Evolutionary conservation across 2,888 invertebrate species (phyloP).

Genomic region (Oeneis ivallda): DNA sequence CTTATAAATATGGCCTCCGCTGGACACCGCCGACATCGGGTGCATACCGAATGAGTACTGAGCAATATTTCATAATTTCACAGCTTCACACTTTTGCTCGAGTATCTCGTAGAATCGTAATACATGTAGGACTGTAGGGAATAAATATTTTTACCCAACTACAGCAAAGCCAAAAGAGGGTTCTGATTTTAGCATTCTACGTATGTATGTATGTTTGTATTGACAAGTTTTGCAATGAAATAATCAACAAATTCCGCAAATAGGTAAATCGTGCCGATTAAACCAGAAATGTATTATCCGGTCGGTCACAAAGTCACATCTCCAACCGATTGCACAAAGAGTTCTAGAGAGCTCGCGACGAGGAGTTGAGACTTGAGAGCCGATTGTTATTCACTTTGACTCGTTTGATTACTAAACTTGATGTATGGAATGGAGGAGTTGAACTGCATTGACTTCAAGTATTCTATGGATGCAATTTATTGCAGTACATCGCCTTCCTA

Average conservation of each 20-base stretch:
- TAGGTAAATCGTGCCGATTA: neutral
- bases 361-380: too few relatives aligned
- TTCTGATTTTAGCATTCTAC: too few relatives aligned
- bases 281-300: neutral
- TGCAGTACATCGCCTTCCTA: too few relatives aligned
- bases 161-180: too few relatives aligned
- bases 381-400: conserved; percentile 10
- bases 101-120: neutral
- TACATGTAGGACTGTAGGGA: too few relatives aligned
- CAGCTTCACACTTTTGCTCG: neutral
- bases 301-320: neutral
- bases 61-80: conserved; percentile 1
- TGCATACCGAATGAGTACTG: neutral
- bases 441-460: neutral
- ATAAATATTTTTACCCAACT: too few relatives aligned
- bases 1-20: neutral
- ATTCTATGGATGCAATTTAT: too few relatives aligned
- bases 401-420: neutral
- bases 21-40: neutral
- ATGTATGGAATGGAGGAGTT: neutral
- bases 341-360: neutral
- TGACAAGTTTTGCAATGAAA: neutral
- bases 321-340: conserved; percentile 7
- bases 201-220: too few relatives aligned
- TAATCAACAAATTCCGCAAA: neutral